phyloP scores from a whole-genome alignment of 2,113 vertebrate genomes.

The Cynocephalus volans region DNA sequence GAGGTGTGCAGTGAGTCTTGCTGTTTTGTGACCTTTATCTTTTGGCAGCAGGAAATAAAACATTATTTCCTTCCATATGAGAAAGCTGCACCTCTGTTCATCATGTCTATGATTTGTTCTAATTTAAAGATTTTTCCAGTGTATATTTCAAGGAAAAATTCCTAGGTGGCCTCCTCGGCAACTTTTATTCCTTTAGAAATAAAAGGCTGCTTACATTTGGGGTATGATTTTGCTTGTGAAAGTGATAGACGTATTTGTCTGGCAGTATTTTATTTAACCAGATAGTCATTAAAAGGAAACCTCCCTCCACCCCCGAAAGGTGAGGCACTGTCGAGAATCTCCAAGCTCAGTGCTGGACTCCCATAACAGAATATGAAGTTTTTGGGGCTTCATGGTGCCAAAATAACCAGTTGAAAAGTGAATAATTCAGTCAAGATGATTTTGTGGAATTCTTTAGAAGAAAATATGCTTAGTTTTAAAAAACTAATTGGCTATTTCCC shows the following conservation, averaged over 20 bases:
- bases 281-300: background rate
- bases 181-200: background rate
- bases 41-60: conserved; percentile 23
- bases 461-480: conserved; percentile 56
- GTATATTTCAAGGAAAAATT: background rate
- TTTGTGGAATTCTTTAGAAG: conserved; percentile 46
- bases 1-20: background rate
- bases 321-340: background rate
- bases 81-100: background rate
- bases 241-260: background rate
- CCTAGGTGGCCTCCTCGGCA: background rate
- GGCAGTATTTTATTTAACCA: background rate
- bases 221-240: conserved; percentile 43
- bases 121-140: background rate
- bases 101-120: background rate
- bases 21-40: conserved; percentile 11
- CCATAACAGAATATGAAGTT: background rate
- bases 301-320: background rate
- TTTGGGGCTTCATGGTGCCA: background rate
- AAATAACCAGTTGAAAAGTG: conserved; percentile 46
- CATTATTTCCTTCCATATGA: background rate
- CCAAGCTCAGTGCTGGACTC: background rate
- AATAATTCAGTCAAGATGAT: conserved; percentile 49
- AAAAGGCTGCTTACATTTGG: background rate
- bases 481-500: conserved; percentile 66